Evolutionary conservation across 2,797 vertebrate genomes (phyloP).

Genomic region (Lagorchestes hirsutus): DNA sequence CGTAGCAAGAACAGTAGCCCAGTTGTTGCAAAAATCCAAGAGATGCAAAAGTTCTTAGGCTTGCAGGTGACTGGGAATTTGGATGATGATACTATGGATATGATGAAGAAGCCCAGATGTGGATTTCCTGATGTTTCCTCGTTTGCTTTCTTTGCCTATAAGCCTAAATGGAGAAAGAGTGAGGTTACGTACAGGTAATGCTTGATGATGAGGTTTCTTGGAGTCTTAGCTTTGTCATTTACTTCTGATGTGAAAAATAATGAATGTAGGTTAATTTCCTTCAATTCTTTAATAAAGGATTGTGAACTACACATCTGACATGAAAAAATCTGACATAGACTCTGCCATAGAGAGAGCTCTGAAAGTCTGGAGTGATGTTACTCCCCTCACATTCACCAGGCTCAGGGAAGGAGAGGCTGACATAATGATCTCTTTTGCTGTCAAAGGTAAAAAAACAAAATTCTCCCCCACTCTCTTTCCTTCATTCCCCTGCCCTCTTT

Average conservation of each 20-base stretch:
- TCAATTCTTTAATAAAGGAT: slow-evolving; percentile 85
- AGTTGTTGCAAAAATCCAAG: slow-evolving; percentile 84
- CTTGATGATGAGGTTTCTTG: slow-evolving; percentile 13
- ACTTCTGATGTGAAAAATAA: neutral
- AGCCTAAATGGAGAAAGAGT: slow-evolving; percentile 88
- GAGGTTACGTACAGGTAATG: slow-evolving; percentile 91
- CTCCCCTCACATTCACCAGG: slow-evolving; percentile 92
- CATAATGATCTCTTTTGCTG: slow-evolving; percentile 94
- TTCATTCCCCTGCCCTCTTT: neutral
- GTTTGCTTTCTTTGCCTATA: slow-evolving; percentile 87
- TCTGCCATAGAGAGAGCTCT: slow-evolving; percentile 90
- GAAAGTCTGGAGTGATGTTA: slow-evolving; percentile 93
- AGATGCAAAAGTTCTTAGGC: slow-evolving; percentile 92
- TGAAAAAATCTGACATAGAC: slow-evolving; percentile 89
- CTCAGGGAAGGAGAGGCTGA: slow-evolving; percentile 90
- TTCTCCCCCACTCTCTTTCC: neutral
- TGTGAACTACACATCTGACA: slow-evolving; percentile 92
- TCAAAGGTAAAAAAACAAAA: slow-evolving; percentile 83
- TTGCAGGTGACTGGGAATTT: slow-evolving; percentile 88
- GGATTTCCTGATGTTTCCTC: slow-evolving; percentile 90
- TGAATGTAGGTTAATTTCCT: slow-evolving; percentile 35
- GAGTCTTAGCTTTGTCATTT: neutral
- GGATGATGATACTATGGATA: slow-evolving; percentile 85
- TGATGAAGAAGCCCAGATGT: slow-evolving; percentile 90
- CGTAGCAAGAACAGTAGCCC: slow-evolving; percentile 68